Evolutionary conservation across 2,113 vertebrate genomes (phyloP).

Genomic region (Murina feae): DNA sequence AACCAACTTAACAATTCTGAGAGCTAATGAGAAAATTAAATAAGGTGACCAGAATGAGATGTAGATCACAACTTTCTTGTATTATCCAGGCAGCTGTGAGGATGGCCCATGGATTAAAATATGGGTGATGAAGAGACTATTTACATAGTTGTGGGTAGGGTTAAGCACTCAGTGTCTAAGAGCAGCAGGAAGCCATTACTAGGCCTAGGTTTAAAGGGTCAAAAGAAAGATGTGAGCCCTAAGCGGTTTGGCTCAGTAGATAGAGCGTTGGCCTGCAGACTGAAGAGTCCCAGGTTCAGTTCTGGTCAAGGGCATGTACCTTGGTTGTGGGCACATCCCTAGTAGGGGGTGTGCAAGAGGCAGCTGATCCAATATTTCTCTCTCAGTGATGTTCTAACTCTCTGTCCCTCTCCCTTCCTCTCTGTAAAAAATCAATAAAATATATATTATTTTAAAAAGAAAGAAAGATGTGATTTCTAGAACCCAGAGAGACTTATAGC

Average conservation of each 20-base stretch:
- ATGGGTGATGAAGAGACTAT: neutral
- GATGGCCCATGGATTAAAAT: neutral
- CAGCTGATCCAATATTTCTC: no score
- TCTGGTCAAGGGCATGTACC: no score
- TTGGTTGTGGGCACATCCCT: no score
- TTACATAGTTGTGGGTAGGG: neutral
- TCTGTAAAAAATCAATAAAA: no score
- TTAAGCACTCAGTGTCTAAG: neutral
- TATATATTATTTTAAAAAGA: no score
- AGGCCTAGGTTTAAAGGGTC: neutral
- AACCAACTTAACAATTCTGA: neutral
- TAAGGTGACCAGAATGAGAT: neutral
- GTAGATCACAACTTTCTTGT: neutral
- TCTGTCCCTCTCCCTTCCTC: no score
- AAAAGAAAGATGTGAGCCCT: neutral
- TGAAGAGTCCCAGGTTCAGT: no score
- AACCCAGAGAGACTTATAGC: neutral
- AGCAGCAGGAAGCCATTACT: neutral
- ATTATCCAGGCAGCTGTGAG: neutral
- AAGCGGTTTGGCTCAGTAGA: no score
- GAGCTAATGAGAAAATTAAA: neutral
- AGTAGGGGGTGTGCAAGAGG: no score
- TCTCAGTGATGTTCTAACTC: no score
- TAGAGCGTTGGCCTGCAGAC: no score
- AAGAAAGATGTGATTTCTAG: neutral